Base-by-base conservation (phyloP, 2,888 invertebrate species). In the Siphonodentalium dalli region DNA sequence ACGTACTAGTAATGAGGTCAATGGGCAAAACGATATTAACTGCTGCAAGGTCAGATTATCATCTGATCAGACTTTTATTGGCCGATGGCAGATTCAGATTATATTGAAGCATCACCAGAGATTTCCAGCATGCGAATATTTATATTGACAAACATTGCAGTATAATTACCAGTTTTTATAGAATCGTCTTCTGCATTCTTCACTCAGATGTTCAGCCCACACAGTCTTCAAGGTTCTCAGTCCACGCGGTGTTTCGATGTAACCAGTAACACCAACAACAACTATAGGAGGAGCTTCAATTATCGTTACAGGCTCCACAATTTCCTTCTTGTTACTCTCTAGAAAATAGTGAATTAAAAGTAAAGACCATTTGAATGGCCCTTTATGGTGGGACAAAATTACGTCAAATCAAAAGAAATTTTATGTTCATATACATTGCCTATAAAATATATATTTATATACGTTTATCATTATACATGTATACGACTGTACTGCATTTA, bases 261-360 rank as follows among this genome's bases (percentile, higher is more conserved):
- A 99, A 54, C 99, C 99, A 70, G 97, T 95, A 68, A 94, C 90
- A 74, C 98, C 99, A 64, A 99, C 96, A 61, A 94, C 88, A 58
- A 98, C 89, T 93, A 99, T 93, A 34, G 99, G 99, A 52, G 99
- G 99, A 3, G 98, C 90, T 85, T 99, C 99, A 73, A 99, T 86
- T 75, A 99, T 90, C 24, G 99, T 99, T 2, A 99, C 99, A 39
- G 96, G 94, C 83, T 99, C 99, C 23, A 99, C 97, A 57, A 99
- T 94, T 85, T 99, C 99, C 85, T 99, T 99, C 85, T 99, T 99
- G 87, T 99, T 97, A 62, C 97, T 91, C 87, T 99, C 97, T 94
- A 83, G 33, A 85, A 83, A 44, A 13, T 34, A 43, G 24, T 55
- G 37, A 33, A 13, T n/a, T n/a, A n/a, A n/a, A n/a, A n/a, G n/a